Base-by-base conservation (phyloP, 2,797 vertebrate species). In the Sebastes cheni region DNA sequence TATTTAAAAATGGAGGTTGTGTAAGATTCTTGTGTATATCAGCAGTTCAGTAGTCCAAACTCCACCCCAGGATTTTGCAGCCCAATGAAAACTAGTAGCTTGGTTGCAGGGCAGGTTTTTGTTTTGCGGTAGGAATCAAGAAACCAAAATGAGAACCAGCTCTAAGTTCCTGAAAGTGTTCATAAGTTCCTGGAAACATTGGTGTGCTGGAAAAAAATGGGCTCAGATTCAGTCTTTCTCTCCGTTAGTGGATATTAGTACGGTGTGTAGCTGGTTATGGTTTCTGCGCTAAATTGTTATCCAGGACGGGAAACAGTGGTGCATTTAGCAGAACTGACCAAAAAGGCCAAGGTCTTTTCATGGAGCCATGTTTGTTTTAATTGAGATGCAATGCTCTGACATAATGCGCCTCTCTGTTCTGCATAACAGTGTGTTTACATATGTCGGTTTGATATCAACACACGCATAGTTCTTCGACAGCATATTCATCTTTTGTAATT, bases 131-230 rank as follows among this genome's bases (percentile, higher is more conserved):
- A 67, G 50, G 50, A 84, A 64, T 68, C 52, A 27, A 71, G 61
- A 56, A 72, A 55, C 67, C 56, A 60, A 84, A 84, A 86, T 80
- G 36, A 67, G 46, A 82, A 75, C 42, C 67, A 81, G 61, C 71
- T 69, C 71, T 12, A 30, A 72, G 52, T 56, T 82, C 72, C 74
- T 82, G 20, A 79, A 79, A 50, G 64, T 68, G 27, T 72, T 78
- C 36, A 29, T 34, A 66, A 72, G 30, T 69, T 84, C 72, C 74
- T 82, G 20, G 82, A 84, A 75, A 80, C 64, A 23, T 20, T 29
- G 29, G n/a, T 71, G 60, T 22, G 8, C 36, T 27, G 58, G 8
- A 79, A 52, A 3, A 72, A 72, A 71, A 20, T 59, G 23, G 8
- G 16, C 11, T 58, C 10, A 2, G 29, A 52, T 10, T n/a, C 14